Evolutionary conservation across 2,113 vertebrate species (phyloP).

Genomic region (Gavialis gangeticus): DNA sequence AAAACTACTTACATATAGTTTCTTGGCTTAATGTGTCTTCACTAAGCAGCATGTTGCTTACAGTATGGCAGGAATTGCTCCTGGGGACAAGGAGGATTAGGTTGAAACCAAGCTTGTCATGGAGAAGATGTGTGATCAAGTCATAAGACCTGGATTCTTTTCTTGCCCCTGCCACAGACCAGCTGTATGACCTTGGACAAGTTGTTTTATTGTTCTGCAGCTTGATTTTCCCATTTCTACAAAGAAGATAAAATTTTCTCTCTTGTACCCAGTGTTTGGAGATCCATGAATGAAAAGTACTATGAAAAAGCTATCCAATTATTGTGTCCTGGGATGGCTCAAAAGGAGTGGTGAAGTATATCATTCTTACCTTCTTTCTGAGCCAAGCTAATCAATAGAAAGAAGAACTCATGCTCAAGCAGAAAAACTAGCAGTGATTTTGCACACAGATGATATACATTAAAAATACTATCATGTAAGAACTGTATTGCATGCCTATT

Average conservation of each 20-base stretch:
- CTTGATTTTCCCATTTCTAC: neutral
- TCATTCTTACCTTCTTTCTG: neutral
- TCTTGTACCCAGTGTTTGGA: accelerated
- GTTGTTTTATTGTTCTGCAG: neutral
- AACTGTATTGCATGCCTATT: constrained; percentile 5
- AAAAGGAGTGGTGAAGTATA: neutral
- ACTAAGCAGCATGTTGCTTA: neutral
- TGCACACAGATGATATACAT: neutral
- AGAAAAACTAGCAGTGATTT: neutral
- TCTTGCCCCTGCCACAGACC: constrained; percentile 1
- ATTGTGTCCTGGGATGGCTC: neutral
- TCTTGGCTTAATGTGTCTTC: neutral
- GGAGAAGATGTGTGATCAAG: neutral
- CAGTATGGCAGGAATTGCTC: neutral
- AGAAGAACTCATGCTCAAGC: neutral
- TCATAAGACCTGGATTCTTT: accelerated
- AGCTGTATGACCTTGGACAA: neutral
- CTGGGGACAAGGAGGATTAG: neutral
- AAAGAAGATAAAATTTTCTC: neutral
- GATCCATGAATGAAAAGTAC: neutral
- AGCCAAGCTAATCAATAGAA: neutral
- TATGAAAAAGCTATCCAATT: neutral
- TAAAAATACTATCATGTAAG: neutral
- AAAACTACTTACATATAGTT: neutral
- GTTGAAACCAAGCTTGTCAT: neutral